These are phyloP conservation scores for Pseudorectes ferrugineus DNA, from an alignment of 2,113 vertebrate genomes.

Conservation along the genomic window DNA sequence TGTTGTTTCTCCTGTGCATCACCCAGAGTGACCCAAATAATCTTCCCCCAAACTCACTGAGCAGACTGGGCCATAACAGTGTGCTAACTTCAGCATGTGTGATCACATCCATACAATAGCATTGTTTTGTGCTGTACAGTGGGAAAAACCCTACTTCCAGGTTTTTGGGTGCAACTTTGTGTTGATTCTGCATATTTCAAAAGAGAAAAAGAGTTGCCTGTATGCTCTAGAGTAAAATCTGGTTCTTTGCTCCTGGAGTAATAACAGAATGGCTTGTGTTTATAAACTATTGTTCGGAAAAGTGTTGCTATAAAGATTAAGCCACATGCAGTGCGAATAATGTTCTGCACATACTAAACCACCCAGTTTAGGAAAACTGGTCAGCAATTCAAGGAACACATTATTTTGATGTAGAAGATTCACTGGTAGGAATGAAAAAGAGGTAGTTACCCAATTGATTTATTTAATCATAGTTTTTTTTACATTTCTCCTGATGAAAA, in stretches of 20 bases:
- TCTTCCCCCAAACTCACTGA: not conserved
- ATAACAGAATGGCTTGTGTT: not conserved
- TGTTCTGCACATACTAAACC: not conserved
- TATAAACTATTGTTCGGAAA: not conserved
- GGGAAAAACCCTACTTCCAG: not conserved
- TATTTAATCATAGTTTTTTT: not conserved
- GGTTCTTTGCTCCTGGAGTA: not conserved
- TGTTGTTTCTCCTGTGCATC: not conserved
- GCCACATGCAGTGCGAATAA: not conserved
- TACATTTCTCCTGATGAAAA: not conserved
- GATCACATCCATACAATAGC: not conserved
- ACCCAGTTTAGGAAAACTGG: not conserved
- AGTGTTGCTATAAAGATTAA: not conserved
- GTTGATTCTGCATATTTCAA: not conserved
- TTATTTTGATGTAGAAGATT: not conserved
- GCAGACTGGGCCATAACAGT: not conserved
- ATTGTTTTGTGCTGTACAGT: not conserved
- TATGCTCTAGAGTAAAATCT: not conserved
- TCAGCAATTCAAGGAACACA: not conserved
- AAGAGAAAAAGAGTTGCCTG: not conserved
- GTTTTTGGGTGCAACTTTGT: not conserved
- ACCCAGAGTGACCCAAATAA: not conserved
- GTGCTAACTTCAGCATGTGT: not conserved
- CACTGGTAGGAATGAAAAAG: not conserved
- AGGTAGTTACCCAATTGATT: not conserved